Conservation (phyloP, 1,140 invertebrate genomes). For the Cecropterus lyciades region DNA sequence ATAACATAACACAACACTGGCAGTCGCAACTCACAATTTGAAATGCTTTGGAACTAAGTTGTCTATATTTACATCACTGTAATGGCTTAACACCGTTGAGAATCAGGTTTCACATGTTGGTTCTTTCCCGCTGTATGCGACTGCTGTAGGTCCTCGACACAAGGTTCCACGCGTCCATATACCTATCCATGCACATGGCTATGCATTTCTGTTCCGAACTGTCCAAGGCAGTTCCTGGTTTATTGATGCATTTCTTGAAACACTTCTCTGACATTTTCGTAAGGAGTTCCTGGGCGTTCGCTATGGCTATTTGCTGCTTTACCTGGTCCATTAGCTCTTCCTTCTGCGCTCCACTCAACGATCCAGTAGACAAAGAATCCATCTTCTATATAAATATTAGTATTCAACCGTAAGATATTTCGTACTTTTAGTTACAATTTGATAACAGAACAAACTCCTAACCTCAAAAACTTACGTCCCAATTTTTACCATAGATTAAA, state of each 20-base stretch:
- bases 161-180: constrained; percentile 97
- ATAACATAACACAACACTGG: constrained; percentile 61
- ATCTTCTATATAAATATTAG: constrained; percentile 50
- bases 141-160: constrained; percentile 93
- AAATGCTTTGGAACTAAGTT: constrained; percentile 68
- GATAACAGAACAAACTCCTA: constrained; percentile 26
- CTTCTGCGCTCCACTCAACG: constrained; percentile 88
- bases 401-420: constrained; percentile 17
- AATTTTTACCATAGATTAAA: too few species aligned
- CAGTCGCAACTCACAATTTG: constrained; percentile 67
- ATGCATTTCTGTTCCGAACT: constrained; percentile 98
- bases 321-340: constrained; percentile 98
- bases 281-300: constrained; percentile 96
- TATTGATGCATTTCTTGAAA: constrained; percentile 96
- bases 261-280: constrained; percentile 99
- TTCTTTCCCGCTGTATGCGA: constrained; percentile 91
- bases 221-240: constrained; percentile 95
- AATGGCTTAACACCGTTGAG: constrained; percentile 43
- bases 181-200: constrained; percentile 98
- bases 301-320: constrained; percentile 97
- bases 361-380: constrained; percentile 74
- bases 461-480: constrained; percentile 36
- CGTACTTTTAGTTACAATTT: constrained; percentile 29
- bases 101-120: constrained; percentile 75
- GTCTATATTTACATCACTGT: constrained; percentile 75